Evolutionary conservation across 2,113 vertebrate genomes (phyloP).

Genomic region (Hyaena hyaena): DNA sequence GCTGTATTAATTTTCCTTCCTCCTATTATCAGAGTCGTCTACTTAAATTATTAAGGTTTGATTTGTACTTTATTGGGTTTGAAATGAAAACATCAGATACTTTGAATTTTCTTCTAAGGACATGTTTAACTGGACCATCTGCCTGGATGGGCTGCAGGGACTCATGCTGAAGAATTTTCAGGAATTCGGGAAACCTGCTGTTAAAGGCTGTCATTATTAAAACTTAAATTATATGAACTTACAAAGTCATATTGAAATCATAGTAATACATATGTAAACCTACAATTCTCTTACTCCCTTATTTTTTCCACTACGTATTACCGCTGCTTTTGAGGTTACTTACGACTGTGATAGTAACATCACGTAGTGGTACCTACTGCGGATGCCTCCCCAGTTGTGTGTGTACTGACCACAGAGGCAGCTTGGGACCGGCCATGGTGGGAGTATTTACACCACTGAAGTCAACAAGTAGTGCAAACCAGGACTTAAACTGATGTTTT

Average conservation of each 20-base stretch:
- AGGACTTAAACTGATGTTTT: not conserved
- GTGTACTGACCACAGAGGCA: accelerated
- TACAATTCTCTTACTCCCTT: not conserved
- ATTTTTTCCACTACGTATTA: not conserved
- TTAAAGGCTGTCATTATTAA: not conserved
- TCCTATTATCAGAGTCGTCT: not conserved
- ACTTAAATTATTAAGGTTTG: not conserved
- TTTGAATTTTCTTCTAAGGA: not conserved
- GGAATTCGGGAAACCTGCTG: not conserved
- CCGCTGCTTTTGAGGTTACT: not conserved
- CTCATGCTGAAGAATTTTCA: not conserved
- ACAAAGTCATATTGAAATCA: not conserved
- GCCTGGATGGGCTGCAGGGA: too few species aligned
- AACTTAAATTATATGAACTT: not conserved
- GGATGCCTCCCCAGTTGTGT: not conserved
- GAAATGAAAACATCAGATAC: not conserved
- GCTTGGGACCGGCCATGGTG: accelerated
- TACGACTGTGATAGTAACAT: accelerated
- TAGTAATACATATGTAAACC: not conserved
- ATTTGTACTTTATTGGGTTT: not conserved
- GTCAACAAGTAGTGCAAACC: too few species aligned
- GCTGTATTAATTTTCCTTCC: not conserved
- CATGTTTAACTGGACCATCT: not conserved
- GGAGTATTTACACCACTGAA: not conserved
- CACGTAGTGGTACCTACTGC: accelerated